These are phyloP conservation scores for Drosophila sp. DNA, from an alignment of 1,140 invertebrate genomes.

Conservation along the genomic window DNA sequence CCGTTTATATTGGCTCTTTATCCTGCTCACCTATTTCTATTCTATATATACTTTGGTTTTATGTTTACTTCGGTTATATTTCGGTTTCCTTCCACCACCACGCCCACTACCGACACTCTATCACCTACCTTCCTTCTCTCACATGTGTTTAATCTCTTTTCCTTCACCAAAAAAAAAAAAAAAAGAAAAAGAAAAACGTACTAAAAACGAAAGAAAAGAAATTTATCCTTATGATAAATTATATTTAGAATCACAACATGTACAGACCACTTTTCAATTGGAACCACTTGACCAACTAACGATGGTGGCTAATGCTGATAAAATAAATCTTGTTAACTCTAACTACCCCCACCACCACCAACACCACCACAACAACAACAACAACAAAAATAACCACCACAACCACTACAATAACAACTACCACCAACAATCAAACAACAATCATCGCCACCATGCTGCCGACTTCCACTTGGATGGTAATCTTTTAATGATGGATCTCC, in stretches of 20 bases:
- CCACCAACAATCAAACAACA: constrained; percentile 23
- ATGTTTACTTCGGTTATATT: constrained; percentile 24
- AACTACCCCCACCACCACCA: constrained; percentile 63
- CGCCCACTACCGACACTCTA: too few relatives aligned
- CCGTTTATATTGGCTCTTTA: constrained; percentile 60
- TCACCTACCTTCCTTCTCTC: neutral
- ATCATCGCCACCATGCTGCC: constrained; percentile 39
- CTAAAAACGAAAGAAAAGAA: constrained; percentile 46
- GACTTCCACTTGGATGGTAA: constrained; percentile 47
- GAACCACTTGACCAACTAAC: constrained; percentile 85
- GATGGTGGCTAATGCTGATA: constrained; percentile 83
- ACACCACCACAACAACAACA: constrained; percentile 37
- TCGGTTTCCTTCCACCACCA: constrained; percentile 1
- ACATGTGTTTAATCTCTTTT: constrained; percentile 24
- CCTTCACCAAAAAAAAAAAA: neutral
- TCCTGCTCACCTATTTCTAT: constrained; percentile 41
- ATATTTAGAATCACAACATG: constrained; percentile 86
- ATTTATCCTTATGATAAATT: constrained; percentile 82
- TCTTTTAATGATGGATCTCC: constrained; percentile 47
- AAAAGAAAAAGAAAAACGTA: constrained; percentile 22
- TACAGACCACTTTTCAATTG: constrained; percentile 86
- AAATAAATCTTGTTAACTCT: constrained; percentile 83
- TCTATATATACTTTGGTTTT: constrained; percentile 35
- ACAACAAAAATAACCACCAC: constrained; percentile 37
- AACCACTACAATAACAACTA: constrained; percentile 32